Conservation (phyloP, 2,888 invertebrate genomes). For the Thereva unica region DNA sequence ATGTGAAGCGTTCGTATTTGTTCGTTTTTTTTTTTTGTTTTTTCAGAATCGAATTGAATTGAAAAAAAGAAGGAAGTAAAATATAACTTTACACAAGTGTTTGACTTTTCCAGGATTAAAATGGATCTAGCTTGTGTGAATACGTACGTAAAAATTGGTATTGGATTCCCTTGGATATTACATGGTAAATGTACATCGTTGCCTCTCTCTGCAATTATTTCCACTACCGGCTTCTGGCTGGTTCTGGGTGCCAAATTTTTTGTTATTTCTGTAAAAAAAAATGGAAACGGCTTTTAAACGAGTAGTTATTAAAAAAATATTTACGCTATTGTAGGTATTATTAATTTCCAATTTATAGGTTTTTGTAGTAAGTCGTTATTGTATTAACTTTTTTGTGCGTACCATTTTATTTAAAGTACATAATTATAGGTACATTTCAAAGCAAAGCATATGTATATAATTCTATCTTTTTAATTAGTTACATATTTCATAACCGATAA, state of each 20-base stretch:
- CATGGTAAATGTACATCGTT: conserved; percentile 78
- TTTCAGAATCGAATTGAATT: not conserved
- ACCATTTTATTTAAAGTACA: too few species aligned
- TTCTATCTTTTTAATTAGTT: too few species aligned
- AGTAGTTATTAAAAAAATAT: not conserved
- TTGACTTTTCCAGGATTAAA: too few species aligned
- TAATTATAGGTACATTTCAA: too few species aligned
- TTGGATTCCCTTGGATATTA: conserved; percentile 79
- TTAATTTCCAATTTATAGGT: too few species aligned
- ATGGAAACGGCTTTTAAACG: not conserved
- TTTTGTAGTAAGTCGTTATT: too few species aligned
- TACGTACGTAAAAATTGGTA: conserved; percentile 73
- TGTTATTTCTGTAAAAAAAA: conserved; percentile 50
- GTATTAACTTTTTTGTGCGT: too few species aligned
- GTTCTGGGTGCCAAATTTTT: conserved; percentile 70
- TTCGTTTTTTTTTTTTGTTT: not conserved
- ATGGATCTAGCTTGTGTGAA: not conserved
- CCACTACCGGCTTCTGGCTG: conserved; percentile 71
- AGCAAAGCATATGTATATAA: too few species aligned
- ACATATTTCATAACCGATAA: too few species aligned
- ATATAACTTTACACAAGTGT: not conserved
- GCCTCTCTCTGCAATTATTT: conserved; percentile 70
- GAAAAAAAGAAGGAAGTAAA: not conserved
- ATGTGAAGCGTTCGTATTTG: not conserved
- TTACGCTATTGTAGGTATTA: not conserved